phyloP scores from a whole-genome alignment of 2,113 vertebrate species.

The Lynx canadensis region DNA sequence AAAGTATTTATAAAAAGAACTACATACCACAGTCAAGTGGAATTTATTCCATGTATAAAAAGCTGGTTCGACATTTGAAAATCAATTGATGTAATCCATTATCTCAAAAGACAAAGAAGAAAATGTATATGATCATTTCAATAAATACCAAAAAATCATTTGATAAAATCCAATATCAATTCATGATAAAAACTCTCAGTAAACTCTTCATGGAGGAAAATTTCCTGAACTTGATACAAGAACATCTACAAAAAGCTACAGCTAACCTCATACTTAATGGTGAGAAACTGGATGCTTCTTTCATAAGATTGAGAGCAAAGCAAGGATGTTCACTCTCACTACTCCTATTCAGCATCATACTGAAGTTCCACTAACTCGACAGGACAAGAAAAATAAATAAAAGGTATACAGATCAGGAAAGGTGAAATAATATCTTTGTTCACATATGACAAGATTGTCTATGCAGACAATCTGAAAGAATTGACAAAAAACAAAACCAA shows the following conservation, averaged over 20 bases:
- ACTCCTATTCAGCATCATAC: background rate
- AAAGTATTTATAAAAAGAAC: background rate
- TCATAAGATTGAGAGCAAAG: background rate
- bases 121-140: background rate
- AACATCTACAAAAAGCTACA: background rate
- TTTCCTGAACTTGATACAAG: background rate
- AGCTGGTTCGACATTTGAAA: background rate
- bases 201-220: background rate
- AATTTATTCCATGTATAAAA: background rate
- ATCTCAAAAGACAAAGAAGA: background rate
- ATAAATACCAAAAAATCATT: background rate
- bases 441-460: background rate
- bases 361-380: background rate
- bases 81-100: background rate
- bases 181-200: background rate
- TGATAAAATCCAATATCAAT: background rate
- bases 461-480: background rate
- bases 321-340: background rate
- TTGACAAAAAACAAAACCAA: background rate
- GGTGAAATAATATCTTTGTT: background rate
- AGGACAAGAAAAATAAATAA: background rate
- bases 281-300: background rate
- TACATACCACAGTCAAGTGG: background rate
- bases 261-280: background rate
- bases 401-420: background rate